Conservation (phyloP, 2,888 invertebrate species). For the Heliothis peltigera region DNA sequence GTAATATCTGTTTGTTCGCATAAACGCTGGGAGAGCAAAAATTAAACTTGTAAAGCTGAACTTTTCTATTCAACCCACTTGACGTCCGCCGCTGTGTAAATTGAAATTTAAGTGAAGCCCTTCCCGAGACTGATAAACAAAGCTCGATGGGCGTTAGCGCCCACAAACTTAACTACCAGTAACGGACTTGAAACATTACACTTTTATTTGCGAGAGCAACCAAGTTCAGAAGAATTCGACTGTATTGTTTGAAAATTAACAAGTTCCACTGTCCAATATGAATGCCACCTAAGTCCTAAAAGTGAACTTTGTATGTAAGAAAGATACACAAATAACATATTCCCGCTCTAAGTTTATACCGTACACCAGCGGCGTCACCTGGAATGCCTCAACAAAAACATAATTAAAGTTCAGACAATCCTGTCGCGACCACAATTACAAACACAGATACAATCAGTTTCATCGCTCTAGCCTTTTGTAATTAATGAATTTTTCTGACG, state of each 20-base stretch:
- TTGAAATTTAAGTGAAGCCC: conserved; percentile 79
- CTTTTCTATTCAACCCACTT: conserved; percentile 75
- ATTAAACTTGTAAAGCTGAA: conserved; percentile 71
- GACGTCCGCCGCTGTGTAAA: conserved; percentile 70
- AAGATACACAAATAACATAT: no score
- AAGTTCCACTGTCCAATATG: no score
- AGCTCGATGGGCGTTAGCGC: conserved; percentile 49
- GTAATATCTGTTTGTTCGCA: conserved; percentile 55
- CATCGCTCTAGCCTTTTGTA: conserved; percentile 37
- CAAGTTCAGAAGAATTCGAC: no score
- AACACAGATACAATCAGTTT: conserved; percentile 65
- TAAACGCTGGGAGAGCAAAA: conserved; percentile 59
- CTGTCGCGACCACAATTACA: conserved; percentile 68
- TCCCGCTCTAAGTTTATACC: conserved; percentile 14
- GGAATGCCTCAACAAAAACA: conserved; percentile 71
- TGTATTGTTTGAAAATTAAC: no score
- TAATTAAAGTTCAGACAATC: conserved; percentile 77
- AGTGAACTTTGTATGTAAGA: no score
- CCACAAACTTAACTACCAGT: background rate
- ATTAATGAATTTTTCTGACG: conserved; percentile 60
- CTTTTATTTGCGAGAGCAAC: background rate
- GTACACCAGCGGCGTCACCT: conserved; percentile 46
- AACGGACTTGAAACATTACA: background rate
- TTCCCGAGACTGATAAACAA: conserved; percentile 69
- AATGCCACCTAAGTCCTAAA: no score